Conservation (phyloP, 2,113 vertebrate species). For the Triplophysa rosa region DNA sequence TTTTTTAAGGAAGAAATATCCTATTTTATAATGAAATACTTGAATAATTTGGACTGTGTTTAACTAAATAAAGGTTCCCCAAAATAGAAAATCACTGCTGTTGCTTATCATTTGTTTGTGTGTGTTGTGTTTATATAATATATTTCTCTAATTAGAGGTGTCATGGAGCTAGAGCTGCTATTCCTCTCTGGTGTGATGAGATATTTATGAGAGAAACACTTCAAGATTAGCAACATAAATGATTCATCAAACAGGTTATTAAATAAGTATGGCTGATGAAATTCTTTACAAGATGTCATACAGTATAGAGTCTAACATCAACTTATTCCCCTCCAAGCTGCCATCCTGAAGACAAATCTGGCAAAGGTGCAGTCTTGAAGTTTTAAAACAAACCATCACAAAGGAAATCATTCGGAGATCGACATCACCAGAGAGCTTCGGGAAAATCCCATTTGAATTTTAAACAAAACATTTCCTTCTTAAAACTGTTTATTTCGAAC, state of each 20-base stretch:
- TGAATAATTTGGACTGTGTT: background rate
- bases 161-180: slow-evolving; percentile 61
- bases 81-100: slow-evolving; percentile 17
- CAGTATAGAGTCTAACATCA: slow-evolving; percentile 5
- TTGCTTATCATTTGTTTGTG: background rate
- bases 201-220: slow-evolving; percentile 36
- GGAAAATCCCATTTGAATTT: background rate
- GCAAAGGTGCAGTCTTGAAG: slow-evolving; percentile 42
- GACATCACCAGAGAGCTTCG: background rate
- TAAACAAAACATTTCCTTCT: slow-evolving; percentile 2
- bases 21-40: background rate
- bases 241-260: slow-evolving; percentile 15
- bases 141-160: slow-evolving; percentile 21
- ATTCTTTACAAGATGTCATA: slow-evolving; percentile 17
- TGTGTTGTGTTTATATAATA: slow-evolving; percentile 43
- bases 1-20: background rate
- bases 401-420: slow-evolving; percentile 3
- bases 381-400: slow-evolving; percentile 63
- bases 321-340: slow-evolving; percentile 9
- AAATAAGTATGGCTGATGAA: slow-evolving; percentile 14
- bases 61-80: background rate
- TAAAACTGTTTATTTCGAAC: background rate
- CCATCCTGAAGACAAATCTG: background rate
- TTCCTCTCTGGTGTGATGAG: slow-evolving; percentile 1
- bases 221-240: slow-evolving; percentile 27